Conservation (phyloP, 1,140 invertebrate genomes). For the Ceratina australensis region DNA sequence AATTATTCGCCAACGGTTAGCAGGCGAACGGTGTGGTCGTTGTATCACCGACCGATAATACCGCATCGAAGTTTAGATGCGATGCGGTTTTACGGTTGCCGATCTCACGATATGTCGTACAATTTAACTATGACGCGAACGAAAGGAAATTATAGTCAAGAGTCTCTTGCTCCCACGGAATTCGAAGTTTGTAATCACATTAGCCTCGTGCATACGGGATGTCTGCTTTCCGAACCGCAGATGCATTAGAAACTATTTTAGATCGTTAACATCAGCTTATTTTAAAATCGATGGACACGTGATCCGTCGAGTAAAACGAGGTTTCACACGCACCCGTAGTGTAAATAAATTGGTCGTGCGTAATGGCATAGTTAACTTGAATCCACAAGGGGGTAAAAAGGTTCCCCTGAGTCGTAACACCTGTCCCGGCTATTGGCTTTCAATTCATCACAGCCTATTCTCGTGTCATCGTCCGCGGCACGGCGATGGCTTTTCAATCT, state of each 20-base stretch:
- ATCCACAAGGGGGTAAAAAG: background rate
- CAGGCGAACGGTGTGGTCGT: slow-evolving; percentile 32
- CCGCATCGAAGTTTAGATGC: slow-evolving; percentile 35
- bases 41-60: slow-evolving; percentile 47
- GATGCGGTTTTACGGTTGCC: slow-evolving; percentile 58
- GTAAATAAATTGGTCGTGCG: too few relatives aligned
- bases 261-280: too few relatives aligned
- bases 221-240: too few relatives aligned
- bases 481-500: slow-evolving; percentile 13
- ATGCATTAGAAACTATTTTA: too few relatives aligned
- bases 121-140: background rate
- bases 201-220: too few relatives aligned
- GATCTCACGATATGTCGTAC: slow-evolving; percentile 9
- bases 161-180: too few relatives aligned
- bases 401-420: background rate
- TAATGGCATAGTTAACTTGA: too few relatives aligned
- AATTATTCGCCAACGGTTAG: slow-evolving; percentile 14
- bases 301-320: too few relatives aligned
- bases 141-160: too few relatives aligned
- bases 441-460: slow-evolving; percentile 5
- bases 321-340: too few relatives aligned
- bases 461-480: background rate
- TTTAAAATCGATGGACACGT: too few relatives aligned
- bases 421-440: background rate
- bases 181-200: too few relatives aligned